These are phyloP conservation scores for Hanleya hanleyi DNA, from an alignment of 2,888 invertebrate genomes.

Conservation along the genomic window DNA sequence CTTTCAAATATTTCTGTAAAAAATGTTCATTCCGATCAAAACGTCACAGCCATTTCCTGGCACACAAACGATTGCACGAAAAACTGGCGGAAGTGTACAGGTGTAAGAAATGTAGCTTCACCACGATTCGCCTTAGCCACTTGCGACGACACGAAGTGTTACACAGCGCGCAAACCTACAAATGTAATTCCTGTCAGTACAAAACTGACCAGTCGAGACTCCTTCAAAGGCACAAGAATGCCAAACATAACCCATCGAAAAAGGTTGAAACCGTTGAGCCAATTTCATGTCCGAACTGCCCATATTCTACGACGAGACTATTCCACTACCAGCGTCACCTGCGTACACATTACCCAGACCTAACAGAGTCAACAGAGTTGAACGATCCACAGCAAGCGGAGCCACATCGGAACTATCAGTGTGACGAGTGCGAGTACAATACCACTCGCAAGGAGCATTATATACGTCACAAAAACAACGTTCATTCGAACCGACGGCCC, in stretches of 20 bases:
- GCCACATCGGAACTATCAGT: conserved; percentile 53
- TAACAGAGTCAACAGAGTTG: conserved; percentile 10
- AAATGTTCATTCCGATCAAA: conserved; percentile 75
- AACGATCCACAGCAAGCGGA: conserved; percentile 19
- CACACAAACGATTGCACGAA: conserved; percentile 71
- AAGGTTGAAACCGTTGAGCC: conserved; percentile 1
- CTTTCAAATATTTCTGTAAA: conserved; percentile 73
- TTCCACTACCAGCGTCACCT: conserved; percentile 60
- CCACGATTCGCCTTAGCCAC: conserved; percentile 70
- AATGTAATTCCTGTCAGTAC: conserved; percentile 66
- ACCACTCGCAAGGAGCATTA: conserved; percentile 72
- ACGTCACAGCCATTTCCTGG: conserved; percentile 72
- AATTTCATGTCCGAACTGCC: conserved; percentile 56
- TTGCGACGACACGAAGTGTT: conserved; percentile 71
- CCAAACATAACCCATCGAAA: conserved; percentile 51
- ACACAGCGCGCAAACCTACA: conserved; percentile 59
- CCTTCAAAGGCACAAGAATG: conserved; percentile 56
- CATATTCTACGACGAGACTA: conserved; percentile 56
- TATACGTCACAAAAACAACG: conserved; percentile 73
- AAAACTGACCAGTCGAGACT: conserved; percentile 59
- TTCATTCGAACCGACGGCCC: conserved; percentile 75
- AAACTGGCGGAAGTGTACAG: conserved; percentile 46
- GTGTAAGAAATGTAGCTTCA: conserved; percentile 72
- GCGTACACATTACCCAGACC: conserved; percentile 46
- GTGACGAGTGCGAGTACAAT: conserved; percentile 71